Base-by-base conservation (phyloP, 2,797 vertebrate genomes). In the Sebastes flavidus region DNA sequence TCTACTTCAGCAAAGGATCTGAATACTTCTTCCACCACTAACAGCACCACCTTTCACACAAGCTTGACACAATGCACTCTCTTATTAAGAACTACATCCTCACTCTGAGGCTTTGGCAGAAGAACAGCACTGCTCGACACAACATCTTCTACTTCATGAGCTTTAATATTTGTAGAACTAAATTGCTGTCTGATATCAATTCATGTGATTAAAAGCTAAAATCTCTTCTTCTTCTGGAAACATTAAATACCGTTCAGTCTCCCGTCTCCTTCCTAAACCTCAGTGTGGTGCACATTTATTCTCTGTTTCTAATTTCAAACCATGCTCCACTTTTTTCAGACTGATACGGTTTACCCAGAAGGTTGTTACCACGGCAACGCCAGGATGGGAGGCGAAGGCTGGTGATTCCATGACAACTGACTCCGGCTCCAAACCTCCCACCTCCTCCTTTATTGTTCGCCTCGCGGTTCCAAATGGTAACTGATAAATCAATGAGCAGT, bases 301-400 rank as follows among this genome's bases (percentile, higher is more conserved):
- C 82, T 87, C 70, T 79, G 82, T 90, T 91, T 94, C 88, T 91
- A 91, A 94, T 95, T 93, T 95, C 88, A 93, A 94, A 90, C 85
- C 79, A 32, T 94, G 92, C 83, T 94, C 90, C 79, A 92, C 87
- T 91, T 94, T 91, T 38, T 89, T 92, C 82, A 91, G 80, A 92
- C 88, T 76, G 91, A 88, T 86, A 84, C 90, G 79, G 87, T 93
- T 94, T 94, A 94, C 83, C 92, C 91, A 91, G 92, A 93, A 94
- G 92, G 89, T 88, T 95, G 95, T 96, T 96, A 77, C 95, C 95
- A 94, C 59, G 90, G 94, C 92, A 95, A 96, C 94, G 83, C 77
- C 67, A 76, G 78, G 79, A 91, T 34, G 75, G 84, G 93, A 93
- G 93, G 91, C 78, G 78, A 93, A 90, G 89, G 82, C 88, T 78